A percentile compares a stretch with the other conserved stretches of the same genome.
Evolutionary conservation across 2,113 vertebrate genomes (phyloP).

Genomic region (Laticauda laticaudata): DNA sequence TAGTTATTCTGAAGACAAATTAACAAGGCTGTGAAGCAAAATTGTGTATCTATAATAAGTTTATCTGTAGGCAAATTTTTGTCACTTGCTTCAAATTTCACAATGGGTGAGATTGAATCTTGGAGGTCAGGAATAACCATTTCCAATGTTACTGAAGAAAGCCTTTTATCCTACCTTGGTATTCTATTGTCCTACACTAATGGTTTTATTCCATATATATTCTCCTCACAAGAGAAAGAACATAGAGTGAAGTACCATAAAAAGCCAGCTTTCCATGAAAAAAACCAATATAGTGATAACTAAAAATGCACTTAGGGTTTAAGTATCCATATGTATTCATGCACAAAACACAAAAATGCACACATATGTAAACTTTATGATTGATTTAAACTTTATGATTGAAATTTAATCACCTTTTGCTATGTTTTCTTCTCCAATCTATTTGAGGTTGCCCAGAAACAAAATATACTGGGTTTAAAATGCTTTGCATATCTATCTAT

Average conservation of each 20-base stretch:
- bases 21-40: constrained; percentile 38
- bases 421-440: background rate
- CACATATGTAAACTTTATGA: background rate
- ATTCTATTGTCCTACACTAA: background rate
- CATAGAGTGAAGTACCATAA: background rate
- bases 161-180: background rate
- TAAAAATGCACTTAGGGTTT: no score
- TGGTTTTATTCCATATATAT: background rate
- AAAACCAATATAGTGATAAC: background rate
- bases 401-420: background rate
- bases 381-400: background rate
- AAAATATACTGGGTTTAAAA: background rate
- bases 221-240: background rate
- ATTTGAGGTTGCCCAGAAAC: background rate
- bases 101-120: constrained; percentile 16
- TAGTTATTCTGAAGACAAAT: constrained; percentile 49
- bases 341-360: no score
- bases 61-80: constrained; percentile 19
- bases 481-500: background rate
- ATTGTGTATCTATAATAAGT: constrained; percentile 26
- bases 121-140: constrained; percentile 35
- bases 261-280: background rate
- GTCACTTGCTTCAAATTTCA: constrained; percentile 20
- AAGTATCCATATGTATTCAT: no score
- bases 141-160: background rate